Conservation (phyloP, 2,113 vertebrate genomes). For the Ptilonorhynchus violaceus region DNA sequence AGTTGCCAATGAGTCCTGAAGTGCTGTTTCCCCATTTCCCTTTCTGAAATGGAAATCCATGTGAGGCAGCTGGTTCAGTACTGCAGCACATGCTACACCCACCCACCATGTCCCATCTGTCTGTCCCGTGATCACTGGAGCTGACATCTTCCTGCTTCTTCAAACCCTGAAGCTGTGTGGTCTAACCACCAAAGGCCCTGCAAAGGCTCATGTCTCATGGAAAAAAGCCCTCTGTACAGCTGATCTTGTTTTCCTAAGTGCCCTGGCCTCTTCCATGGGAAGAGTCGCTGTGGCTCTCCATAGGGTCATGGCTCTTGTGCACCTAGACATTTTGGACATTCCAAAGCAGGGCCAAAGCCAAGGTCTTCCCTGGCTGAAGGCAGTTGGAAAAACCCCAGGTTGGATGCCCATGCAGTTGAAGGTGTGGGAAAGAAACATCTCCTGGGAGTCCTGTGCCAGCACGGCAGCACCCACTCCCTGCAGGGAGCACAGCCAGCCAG, state of each 20-base stretch:
- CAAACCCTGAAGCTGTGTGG: not conserved
- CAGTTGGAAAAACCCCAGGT: not conserved
- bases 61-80: not conserved
- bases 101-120: not conserved
- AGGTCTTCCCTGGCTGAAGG: not conserved
- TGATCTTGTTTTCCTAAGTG: not conserved
- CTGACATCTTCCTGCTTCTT: accelerated
- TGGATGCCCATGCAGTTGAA: not conserved
- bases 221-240: not conserved
- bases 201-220: not conserved
- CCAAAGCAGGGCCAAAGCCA: not conserved
- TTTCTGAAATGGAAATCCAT: not conserved
- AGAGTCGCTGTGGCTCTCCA: accelerated
- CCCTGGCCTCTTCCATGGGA: not conserved
- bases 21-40: not conserved
- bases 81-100: accelerated
- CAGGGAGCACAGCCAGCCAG: not conserved
- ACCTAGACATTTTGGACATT: not conserved
- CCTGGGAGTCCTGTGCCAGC: accelerated
- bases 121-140: not conserved
- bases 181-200: not conserved
- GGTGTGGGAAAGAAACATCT: not conserved
- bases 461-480: not conserved
- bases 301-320: accelerated
- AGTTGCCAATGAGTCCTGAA: not conserved